Evolutionary conservation across 2,113 vertebrate genomes (phyloP).

Genomic region (Hydropotes inermis): DNA sequence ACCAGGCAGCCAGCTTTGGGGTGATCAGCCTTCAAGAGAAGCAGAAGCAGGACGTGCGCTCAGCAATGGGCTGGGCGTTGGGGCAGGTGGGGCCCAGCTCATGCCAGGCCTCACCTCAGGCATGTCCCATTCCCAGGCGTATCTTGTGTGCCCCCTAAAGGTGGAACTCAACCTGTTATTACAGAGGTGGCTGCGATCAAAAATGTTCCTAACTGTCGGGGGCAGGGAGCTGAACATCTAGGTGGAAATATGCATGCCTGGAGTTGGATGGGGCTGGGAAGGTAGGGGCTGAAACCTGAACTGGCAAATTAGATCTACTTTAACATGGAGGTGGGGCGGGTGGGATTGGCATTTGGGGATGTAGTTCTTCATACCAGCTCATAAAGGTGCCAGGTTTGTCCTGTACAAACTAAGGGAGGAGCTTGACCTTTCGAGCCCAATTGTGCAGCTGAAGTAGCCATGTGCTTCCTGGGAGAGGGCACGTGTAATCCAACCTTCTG

Average conservation of each 20-base stretch:
- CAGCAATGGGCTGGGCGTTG: accelerated
- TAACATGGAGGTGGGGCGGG: not conserved
- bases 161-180: not conserved
- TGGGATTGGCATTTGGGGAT: not conserved
- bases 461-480: not conserved
- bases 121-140: not conserved
- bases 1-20: not conserved
- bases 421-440: not conserved
- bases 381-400: not conserved
- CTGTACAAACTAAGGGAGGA: not conserved
- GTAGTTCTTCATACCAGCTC: not conserved
- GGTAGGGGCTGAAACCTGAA: not conserved
- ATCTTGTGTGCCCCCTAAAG: not conserved
- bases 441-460: not conserved
- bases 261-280: not conserved
- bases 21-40: not conserved
- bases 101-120: not conserved
- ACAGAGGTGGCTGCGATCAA: not conserved
- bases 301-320: not conserved
- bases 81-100: not conserved
- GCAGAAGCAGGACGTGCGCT: no score
- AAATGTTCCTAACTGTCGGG: not conserved
- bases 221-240: not conserved
- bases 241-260: not conserved
- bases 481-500: not conserved